These are phyloP conservation scores for Tholera decimalis DNA, from an alignment of 2,888 invertebrate genomes.

Conservation along the genomic window DNA sequence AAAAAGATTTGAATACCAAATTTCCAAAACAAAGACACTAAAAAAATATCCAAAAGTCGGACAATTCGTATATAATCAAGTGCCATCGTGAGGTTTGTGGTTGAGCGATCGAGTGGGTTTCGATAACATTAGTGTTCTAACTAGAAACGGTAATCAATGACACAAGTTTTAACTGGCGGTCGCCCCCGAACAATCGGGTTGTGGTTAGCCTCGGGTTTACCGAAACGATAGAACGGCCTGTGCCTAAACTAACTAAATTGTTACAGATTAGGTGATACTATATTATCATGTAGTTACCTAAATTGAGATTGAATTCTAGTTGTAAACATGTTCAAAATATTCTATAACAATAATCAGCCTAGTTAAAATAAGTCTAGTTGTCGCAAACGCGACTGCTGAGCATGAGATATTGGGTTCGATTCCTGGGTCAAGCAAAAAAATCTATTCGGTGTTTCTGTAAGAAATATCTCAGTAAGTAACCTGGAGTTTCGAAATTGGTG, in stretches of 20 bases:
- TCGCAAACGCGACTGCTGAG: too few species aligned
- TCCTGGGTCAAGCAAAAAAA: too few species aligned
- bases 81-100: not conserved
- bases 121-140: slow-evolving; percentile 22
- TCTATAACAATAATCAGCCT: too few species aligned
- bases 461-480: too few species aligned
- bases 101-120: slow-evolving; percentile 4
- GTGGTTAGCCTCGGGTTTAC: slow-evolving; percentile 21
- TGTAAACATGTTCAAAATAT: too few species aligned
- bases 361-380: too few species aligned
- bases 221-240: slow-evolving; percentile 14
- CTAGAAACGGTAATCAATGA: slow-evolving; percentile 2
- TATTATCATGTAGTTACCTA: not conserved
- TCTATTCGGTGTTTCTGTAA: too few species aligned
- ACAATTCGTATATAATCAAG: slow-evolving; percentile 25
- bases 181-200: not conserved
- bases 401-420: too few species aligned
- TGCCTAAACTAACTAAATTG: not conserved
- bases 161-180: slow-evolving; percentile 44
- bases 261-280: not conserved
- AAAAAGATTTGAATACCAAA: too few species aligned
- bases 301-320: too few species aligned
- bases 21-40: too few species aligned
- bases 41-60: slow-evolving; percentile 5
- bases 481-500: too few species aligned